Evolutionary conservation across 1,140 invertebrate genomes (phyloP).

Genomic region (Branchinecta lynchi): DNA sequence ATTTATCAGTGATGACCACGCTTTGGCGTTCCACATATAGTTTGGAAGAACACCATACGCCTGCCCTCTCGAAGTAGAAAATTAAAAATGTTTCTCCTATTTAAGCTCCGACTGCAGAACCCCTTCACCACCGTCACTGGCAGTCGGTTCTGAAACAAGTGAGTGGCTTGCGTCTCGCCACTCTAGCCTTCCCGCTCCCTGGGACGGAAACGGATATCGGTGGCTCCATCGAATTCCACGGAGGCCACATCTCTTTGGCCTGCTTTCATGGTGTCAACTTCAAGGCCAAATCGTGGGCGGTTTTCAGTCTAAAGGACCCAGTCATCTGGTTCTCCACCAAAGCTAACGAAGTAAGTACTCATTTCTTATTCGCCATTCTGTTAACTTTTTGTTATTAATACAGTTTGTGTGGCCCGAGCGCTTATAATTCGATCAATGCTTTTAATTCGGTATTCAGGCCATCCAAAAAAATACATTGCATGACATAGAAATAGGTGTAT

Average conservation of each 20-base stretch:
- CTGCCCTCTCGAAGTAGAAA: too few relatives aligned
- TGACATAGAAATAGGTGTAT: too few relatives aligned
- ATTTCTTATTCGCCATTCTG: too few relatives aligned
- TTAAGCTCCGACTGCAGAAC: slow-evolving; percentile 23
- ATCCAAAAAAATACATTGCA: too few relatives aligned
- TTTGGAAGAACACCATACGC: too few relatives aligned
- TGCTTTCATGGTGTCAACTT: slow-evolving; percentile 97
- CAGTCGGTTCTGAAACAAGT: slow-evolving; percentile 59
- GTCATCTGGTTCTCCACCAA: slow-evolving; percentile 90
- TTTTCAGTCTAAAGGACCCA: slow-evolving; percentile 86
- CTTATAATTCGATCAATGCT: too few relatives aligned
- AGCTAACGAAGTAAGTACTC: slow-evolving; percentile 53
- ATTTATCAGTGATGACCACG: too few relatives aligned
- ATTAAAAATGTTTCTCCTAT: too few relatives aligned
- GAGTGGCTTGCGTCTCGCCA: slow-evolving; percentile 54
- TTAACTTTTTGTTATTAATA: not conserved
- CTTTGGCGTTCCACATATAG: too few relatives aligned
- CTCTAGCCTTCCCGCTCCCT: slow-evolving; percentile 48
- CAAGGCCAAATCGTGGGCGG: slow-evolving; percentile 87
- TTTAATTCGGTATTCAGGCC: too few relatives aligned
- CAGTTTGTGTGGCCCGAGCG: too few relatives aligned
- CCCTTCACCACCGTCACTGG: slow-evolving; percentile 77
- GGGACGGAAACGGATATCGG: slow-evolving; percentile 66
- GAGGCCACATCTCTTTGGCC: slow-evolving; percentile 78
- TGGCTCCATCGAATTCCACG: slow-evolving; percentile 76